Percentiles rank a stretch among this genome's conserved stretches.
These are phyloP conservation scores for Thymallus thymallus DNA, from an alignment of 2,113 vertebrate genomes.

Conservation along the genomic window DNA sequence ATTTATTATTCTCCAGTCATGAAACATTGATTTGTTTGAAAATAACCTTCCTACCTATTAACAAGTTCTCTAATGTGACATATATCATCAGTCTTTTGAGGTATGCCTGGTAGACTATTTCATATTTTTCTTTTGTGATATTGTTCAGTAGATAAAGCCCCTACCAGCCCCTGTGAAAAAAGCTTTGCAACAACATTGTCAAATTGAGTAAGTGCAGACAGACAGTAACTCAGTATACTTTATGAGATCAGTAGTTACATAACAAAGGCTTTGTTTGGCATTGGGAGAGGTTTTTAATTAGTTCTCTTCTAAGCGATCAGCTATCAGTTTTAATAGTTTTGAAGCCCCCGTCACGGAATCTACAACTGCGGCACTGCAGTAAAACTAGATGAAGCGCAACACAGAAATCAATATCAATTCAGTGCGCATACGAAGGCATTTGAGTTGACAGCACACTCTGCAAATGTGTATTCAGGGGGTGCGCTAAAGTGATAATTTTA, in stretches of 20 bases:
- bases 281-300: constrained; percentile 10
- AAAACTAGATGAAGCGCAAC: not conserved
- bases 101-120: not conserved
- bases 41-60: not conserved
- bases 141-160: not conserved
- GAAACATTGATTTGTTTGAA: not conserved
- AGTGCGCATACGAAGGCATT: not conserved
- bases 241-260: not conserved
- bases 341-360: not conserved
- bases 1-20: not conserved
- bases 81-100: too few relatives aligned
- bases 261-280: not conserved
- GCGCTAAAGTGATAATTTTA: constrained; percentile 12
- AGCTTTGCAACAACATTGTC: not conserved
- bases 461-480: constrained; percentile 3
- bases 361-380: not conserved
- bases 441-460: constrained; percentile 2
- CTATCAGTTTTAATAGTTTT: not conserved
- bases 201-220: not conserved
- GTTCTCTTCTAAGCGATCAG: constrained; percentile 1
- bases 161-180: not conserved
- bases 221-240: not conserved
- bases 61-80: not conserved
- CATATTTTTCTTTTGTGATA: not conserved
- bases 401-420: constrained; percentile 5